Conservation (phyloP, 2,888 invertebrate genomes). For the Sinohyriopsis cumingii region DNA sequence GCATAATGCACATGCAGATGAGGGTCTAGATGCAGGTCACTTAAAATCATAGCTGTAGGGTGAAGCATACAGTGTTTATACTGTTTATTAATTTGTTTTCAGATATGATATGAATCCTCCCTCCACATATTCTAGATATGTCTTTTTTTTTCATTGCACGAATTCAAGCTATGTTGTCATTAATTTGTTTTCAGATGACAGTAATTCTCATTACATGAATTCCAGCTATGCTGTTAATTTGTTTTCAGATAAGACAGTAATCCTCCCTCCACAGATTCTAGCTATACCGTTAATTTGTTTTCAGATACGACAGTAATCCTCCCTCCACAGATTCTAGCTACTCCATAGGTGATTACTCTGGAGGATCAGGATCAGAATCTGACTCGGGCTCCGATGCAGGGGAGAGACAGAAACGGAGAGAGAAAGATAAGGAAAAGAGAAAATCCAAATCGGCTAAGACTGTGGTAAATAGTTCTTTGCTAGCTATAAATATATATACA, state of each 20-base stretch:
- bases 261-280: constrained; percentile 56
- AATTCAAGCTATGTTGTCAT: too few relatives aligned
- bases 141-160: too few relatives aligned
- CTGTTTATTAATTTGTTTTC: constrained; percentile 26
- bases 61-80: neutral
- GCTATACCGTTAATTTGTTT: constrained; percentile 31
- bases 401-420: constrained; percentile 38
- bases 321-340: constrained; percentile 51
- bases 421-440: constrained; percentile 60
- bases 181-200: constrained; percentile 18
- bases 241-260: constrained; percentile 80
- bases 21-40: neutral
- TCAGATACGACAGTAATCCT: constrained; percentile 81
- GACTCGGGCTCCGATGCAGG: constrained; percentile 25
- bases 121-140: constrained; percentile 44
- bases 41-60: too few relatives aligned
- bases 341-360: neutral
- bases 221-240: too few relatives aligned
- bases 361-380: constrained; percentile 10
- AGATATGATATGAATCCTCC: constrained; percentile 81
- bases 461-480: constrained; percentile 79
- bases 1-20: neutral
- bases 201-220: too few relatives aligned
- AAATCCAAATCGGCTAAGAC: constrained; percentile 76
- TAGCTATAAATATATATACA: neutral